phyloP scores from a whole-genome alignment of 2,888 invertebrate genomes.

The Cyrtodaria siliqua region DNA sequence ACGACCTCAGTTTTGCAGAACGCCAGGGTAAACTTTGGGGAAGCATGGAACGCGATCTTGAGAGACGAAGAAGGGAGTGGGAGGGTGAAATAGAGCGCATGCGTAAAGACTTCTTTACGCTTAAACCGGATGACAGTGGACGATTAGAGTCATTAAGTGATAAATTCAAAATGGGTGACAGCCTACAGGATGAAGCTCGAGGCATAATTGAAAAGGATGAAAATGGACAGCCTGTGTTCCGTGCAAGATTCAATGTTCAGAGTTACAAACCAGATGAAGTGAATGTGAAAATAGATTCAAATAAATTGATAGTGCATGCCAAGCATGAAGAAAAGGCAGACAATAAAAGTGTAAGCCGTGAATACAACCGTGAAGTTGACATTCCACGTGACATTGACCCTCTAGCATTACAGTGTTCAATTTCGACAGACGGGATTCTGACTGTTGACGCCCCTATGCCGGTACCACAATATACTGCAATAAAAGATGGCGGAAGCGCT shows the following conservation, averaged over 20 bases:
- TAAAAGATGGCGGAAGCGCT: constrained; percentile 43
- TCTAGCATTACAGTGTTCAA: constrained; percentile 77
- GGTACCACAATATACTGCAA: constrained; percentile 57
- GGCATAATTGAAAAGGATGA: constrained; percentile 75
- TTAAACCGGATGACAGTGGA: constrained; percentile 75
- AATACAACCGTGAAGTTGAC: constrained; percentile 80
- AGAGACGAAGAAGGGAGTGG: constrained; percentile 81
- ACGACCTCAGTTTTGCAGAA: constrained; percentile 83
- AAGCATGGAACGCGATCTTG: constrained; percentile 83
- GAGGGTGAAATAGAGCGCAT: constrained; percentile 83
- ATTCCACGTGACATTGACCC: constrained; percentile 80
- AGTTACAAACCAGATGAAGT: constrained; percentile 82
- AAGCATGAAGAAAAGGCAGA: constrained; percentile 77
- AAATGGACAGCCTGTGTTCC: constrained; percentile 74
- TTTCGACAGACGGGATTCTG: constrained; percentile 80
- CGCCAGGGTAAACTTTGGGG: constrained; percentile 83
- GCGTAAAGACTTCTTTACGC: constrained; percentile 84
- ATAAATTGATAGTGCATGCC: constrained; percentile 79
- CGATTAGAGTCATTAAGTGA: constrained; percentile 70
- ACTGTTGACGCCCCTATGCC: constrained; percentile 77
- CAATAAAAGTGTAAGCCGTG: constrained; percentile 78
- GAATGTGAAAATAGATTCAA: constrained; percentile 79
- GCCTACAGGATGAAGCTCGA: constrained; percentile 68
- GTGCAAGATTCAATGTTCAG: constrained; percentile 80
- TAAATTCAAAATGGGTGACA: constrained; percentile 68